Evolutionary conservation across 2,888 invertebrate genomes (phyloP), one percentile per base, ranked within the genome.

Genomic region (Galerucella pusilla): DNA sequence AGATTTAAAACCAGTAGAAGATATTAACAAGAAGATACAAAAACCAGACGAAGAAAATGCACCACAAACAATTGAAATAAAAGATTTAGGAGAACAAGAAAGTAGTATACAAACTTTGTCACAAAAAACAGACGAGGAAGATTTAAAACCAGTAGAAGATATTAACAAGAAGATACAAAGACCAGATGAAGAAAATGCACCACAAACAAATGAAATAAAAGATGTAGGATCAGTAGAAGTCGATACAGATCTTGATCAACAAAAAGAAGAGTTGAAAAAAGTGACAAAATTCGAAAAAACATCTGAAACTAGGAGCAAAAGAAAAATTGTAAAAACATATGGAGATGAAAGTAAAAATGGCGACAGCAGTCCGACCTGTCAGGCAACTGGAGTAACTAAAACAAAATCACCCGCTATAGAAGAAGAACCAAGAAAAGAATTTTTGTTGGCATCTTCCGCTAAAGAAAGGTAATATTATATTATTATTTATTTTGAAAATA

Each of bases 361-460:
- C 5, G 52, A 7, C 7, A 52, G 52, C n/a, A 57, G 10, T 20
- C 16, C 16, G 5, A 1, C 6, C 10, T 3, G n/a, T 16, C 7
- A 57, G 10, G 20, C 16, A 57, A 0, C 10, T 57, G 14, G 0
- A 54, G 14, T n/a, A 54, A 54, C 16, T n/a, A 57, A 57, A 57
- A 10, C 11, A 9, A 57, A 57, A 57, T 20, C 45, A 46, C 3
- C 49, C 7, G 52, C 35, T 61, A 46, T 66, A 42, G 80, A 81
- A 67, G 83, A 83, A 70, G 79, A 79, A 74, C 82, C 84, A 4
- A 78, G 83, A 73, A 88, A 89, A 70, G 90, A 89, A 75, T 89
- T 89, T 86, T 86, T 94, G 35, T 87, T 95, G 77, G 94, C 94
- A 52, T 91, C 93, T 65, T 90, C 93, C 57, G 91, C 92, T 67